Base-by-base conservation (phyloP, 2,797 vertebrate species). In the Heterohyrax brucei region DNA sequence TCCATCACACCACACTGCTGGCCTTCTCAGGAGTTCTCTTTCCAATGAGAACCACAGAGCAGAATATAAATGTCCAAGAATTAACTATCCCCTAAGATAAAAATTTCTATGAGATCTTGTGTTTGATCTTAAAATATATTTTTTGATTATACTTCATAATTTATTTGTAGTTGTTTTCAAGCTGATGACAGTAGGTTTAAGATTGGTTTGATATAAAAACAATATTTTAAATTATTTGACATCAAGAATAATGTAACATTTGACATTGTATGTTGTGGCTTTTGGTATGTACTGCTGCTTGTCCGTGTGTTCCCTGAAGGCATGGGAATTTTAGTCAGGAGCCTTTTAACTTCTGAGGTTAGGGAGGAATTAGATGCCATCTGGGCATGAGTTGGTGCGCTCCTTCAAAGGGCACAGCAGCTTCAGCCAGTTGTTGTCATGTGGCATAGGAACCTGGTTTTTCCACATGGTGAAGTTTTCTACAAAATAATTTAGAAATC, bases 61-160 rank as follows among this genome's bases (percentile, higher is more conserved):
- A 4, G 16, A 64, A 26, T 44, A 19, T 0, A 2, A 39, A 24
- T 22, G 22, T 3, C 18, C 33, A n/a, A 26, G 24, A 59, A 19
- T 3, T 1, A 0, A 16, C 26, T 14, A 9, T 39, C 8, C 16
- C 7, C 16, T 8, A 33, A 39, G 56, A 78, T 39, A 22, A 50
- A 73, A 21, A 4, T 64, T 62, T 78, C 62, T 10, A 39, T 87
- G 77, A 53, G 30, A 66, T 79, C n/a, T 77, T 48, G 22, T 78
- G 8, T 77, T 95, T 80, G 44, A 44, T 48, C 80, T 86, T n/a
- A n/a, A 66, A 53, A 73, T n/a, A 81, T 14, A 30, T 1, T 28
- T 85, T 81, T 85, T 86, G 6, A 48, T 84, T 56, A 24, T 79
- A n/a, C 24, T 86, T 85, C 59, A 85, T 81, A 89, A 77, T 77